Percentiles rank a stretch among this genome's conserved stretches.
These are phyloP conservation scores for Tribolium freemani DNA, from an alignment of 2,888 invertebrate genomes.

Conservation along the genomic window DNA sequence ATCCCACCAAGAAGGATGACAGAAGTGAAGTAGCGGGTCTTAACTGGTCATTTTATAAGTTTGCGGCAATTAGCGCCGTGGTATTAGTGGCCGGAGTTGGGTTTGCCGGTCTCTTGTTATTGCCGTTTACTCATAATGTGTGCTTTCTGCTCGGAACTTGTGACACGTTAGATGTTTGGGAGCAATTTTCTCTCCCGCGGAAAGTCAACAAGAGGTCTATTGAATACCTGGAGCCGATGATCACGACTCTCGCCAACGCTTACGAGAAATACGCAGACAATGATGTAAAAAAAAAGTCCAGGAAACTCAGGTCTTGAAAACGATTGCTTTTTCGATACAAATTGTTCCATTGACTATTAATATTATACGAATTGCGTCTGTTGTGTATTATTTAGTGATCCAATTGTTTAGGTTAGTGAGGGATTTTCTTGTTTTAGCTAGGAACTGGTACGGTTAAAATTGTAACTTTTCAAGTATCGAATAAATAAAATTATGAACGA, in stretches of 20 bases:
- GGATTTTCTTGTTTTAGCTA: constrained; percentile 42
- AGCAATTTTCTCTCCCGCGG: constrained; percentile 52
- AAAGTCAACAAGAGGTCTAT: constrained; percentile 55
- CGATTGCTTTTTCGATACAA: constrained; percentile 59
- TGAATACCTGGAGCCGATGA: constrained; percentile 62
- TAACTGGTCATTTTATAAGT: constrained; percentile 43
- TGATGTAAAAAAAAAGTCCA: constrained; percentile 62
- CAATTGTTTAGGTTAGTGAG: constrained; percentile 44
- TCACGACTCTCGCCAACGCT: constrained; percentile 60
- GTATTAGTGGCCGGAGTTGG: constrained; percentile 57
- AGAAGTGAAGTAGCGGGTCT: constrained; percentile 27
- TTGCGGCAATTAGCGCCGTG: constrained; percentile 50
- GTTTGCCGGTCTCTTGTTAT: constrained; percentile 55
- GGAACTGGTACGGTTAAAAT: constrained; percentile 20
- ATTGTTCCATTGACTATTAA: constrained; percentile 58
- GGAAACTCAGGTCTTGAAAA: constrained; percentile 58
- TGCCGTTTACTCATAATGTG: constrained; percentile 60
- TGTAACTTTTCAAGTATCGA: neutral
- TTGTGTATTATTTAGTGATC: constrained; percentile 53
- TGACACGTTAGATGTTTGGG: constrained; percentile 58
- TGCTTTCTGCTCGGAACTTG: constrained; percentile 63
- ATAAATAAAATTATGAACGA: neutral
- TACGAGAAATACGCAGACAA: constrained; percentile 61
- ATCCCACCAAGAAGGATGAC: constrained; percentile 28
- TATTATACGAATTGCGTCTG: constrained; percentile 57